Base-by-base conservation (phyloP, 2,888 invertebrate genomes). In the Phymatocera aterrima region DNA sequence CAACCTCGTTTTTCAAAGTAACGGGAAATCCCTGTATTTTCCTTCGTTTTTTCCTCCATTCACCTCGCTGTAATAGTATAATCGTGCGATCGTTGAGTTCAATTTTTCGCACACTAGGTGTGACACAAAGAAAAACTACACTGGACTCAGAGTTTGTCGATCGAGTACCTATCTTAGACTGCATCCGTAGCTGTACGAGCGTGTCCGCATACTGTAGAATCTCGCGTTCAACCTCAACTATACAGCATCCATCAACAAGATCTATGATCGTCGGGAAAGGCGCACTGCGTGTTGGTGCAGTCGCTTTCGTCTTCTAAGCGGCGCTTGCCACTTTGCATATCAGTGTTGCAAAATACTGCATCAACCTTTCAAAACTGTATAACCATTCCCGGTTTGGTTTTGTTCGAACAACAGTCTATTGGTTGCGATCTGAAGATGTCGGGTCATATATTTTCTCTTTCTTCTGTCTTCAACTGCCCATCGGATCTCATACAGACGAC, bases 161-260 rank as follows among this genome's bases (percentile, higher is more conserved):
- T 64, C 21, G 37, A 64, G 61, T 64, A 24, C n/a, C n/a, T 18
- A 24, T 34, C n/a, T 18, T 68, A n/a, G 46, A 46, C 40, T 46
- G 15, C 8, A 21, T 28, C 68, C 28, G 46, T 43, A 43, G 68
- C n/a, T n/a, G n/a, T n/a, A 68, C 46, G 43, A 28, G 43, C 21
- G 37, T 10, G 68, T 46, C 24, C 68, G 8, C 31, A 68, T 21
- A 21, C 46, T 43, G 43, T 15, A 24, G 68, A 48, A 34, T 37
- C n/a, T 61, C 37, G 34, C 18, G 8, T 61, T 24, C 43, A 46
- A 82, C 78, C 80, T 81, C 80, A 77, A 79, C n/a, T n/a, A n/a
- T n/a, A n/a, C 78, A 80, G 77, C 83, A 84, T 84, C 84, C 82
- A 83, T 84, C 84, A 85, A 81, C 81, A 83, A 84, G 85, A 84